Evolutionary conservation across 2,797 vertebrate genomes (phyloP).

Genomic region (Erethizon dorsatum): DNA sequence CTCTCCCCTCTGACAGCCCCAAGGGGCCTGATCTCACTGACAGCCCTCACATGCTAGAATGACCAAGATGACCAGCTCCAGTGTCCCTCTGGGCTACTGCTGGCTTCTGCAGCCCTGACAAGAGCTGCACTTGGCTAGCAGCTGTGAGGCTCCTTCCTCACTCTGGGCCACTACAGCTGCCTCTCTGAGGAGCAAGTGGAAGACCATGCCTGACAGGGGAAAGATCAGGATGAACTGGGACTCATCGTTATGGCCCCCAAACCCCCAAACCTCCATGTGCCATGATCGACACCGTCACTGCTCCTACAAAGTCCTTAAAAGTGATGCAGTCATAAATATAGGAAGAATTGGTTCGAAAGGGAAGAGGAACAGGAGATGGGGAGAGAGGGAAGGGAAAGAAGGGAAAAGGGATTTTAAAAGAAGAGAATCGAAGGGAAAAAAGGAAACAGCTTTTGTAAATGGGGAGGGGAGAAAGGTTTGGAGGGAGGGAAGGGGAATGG

Average conservation of each 20-base stretch:
- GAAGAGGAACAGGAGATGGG: neutral
- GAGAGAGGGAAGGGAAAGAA: neutral
- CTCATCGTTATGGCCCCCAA: neutral
- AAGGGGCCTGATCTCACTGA: neutral
- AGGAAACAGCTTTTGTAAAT: neutral
- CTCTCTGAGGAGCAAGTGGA: neutral
- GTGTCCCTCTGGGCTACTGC: neutral
- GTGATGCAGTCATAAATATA: neutral
- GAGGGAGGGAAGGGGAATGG: neutral
- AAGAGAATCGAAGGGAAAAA: neutral
- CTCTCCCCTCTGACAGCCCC: neutral
- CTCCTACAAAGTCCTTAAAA: neutral
- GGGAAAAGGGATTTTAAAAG: neutral
- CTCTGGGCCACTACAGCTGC: neutral
- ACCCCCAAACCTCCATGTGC: neutral
- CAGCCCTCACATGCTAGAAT: neutral
- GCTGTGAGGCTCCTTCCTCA: neutral
- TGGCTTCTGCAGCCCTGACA: neutral
- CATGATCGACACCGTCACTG: neutral
- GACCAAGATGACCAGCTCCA: neutral
- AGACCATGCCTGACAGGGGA: neutral
- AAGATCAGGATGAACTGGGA: neutral
- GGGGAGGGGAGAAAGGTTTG: neutral
- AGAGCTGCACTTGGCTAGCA: neutral
- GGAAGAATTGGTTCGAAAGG: neutral